phyloP scores from a whole-genome alignment of 2,113 vertebrate species.

The Microtus montanus region DNA sequence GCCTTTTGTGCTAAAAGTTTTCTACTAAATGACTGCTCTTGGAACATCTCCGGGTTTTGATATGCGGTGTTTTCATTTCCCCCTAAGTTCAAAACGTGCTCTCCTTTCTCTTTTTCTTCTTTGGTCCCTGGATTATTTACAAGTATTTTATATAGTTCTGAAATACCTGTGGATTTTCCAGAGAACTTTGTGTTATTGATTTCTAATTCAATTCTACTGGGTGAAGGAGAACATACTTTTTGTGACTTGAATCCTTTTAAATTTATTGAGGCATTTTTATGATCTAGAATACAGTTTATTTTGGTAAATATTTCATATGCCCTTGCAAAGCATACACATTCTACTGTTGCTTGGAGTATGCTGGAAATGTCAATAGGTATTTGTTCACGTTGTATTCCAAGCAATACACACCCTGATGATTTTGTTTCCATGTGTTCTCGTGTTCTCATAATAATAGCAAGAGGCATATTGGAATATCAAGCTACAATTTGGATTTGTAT shows the following conservation, averaged over 20 bases:
- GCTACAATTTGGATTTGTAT: not conserved
- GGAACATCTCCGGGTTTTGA: not conserved
- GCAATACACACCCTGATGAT: not conserved
- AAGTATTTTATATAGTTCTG: slow-evolving; percentile 37
- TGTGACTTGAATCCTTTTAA: slow-evolving; percentile 31
- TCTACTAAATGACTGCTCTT: not conserved
- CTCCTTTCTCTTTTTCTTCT: not conserved
- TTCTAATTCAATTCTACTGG: slow-evolving; percentile 47
- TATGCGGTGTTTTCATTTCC: not conserved
- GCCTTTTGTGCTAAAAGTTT: not conserved
- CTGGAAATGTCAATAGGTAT: not conserved
- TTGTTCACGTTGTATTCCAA: not conserved
- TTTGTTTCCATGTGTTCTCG: not conserved
- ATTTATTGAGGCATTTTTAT: slow-evolving; percentile 18
- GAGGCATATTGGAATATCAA: not conserved
- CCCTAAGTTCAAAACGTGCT: slow-evolving; percentile 9
- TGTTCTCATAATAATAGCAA: not conserved
- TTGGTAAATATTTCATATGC: slow-evolving; percentile 30
- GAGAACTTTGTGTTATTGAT: slow-evolving; percentile 37
- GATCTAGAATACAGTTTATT: not conserved
- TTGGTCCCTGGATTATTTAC: slow-evolving; percentile 31
- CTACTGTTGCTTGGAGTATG: not conserved
- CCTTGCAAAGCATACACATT: not conserved
- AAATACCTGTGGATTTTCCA: not conserved
- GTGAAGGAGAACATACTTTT: not conserved